Percentiles rank a stretch among this genome's conserved stretches.
Evolutionary conservation across 2,888 invertebrate species (phyloP).

Genomic region (Sisyra nigra): DNA sequence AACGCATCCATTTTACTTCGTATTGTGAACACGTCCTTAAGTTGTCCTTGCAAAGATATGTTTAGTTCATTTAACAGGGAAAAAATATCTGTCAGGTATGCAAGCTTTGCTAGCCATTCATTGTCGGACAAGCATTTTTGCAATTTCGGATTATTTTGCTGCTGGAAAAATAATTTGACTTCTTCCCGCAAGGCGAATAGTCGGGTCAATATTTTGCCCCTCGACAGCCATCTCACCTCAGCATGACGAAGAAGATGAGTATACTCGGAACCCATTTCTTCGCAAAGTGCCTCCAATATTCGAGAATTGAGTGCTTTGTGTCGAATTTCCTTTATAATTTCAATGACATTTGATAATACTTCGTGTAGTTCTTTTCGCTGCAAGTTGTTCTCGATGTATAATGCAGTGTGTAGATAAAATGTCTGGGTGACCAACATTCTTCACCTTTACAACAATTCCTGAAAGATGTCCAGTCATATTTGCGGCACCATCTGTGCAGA

Average conservation of each 20-base stretch:
- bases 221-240: neutral
- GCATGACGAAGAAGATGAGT: constrained; percentile 11
- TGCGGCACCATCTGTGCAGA: constrained; percentile 9
- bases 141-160: neutral
- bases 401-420: constrained; percentile 10
- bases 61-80: neutral
- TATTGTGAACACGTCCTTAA: neutral
- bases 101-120: neutral
- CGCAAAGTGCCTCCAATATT: constrained; percentile 9
- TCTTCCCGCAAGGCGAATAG: neutral
- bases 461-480: constrained; percentile 7
- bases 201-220: neutral
- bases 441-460: constrained; percentile 9
- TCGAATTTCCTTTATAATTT: constrained; percentile 10
- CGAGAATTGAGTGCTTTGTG: constrained; percentile 9
- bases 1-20: neutral
- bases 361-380: constrained; percentile 9
- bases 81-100: neutral
- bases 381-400: constrained; percentile 10
- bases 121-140: neutral
- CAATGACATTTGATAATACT: constrained; percentile 1
- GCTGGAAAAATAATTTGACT: neutral
- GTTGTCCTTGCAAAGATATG: neutral
- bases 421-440: constrained; percentile 7
- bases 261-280: constrained; percentile 11